Conservation (phyloP, 2,888 invertebrate species). For the Epirrita christyi region DNA sequence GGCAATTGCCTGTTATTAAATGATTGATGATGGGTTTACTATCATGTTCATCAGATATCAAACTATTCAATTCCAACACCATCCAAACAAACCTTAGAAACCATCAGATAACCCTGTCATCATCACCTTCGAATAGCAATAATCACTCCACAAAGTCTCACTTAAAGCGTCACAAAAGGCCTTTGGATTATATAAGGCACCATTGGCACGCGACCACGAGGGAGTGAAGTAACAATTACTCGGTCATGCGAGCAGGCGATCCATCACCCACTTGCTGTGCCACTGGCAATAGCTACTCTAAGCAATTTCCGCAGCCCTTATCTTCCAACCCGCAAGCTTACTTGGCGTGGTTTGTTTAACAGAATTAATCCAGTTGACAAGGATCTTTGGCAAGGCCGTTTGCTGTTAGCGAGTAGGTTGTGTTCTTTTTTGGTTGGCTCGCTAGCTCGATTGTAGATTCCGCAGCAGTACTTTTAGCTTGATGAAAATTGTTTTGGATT, state of each 20-base stretch:
- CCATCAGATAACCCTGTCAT: conserved; percentile 15
- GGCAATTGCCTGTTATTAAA: too few species aligned
- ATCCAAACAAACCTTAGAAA: too few species aligned
- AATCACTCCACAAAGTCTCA: conserved; percentile 45
- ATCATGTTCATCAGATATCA: too few species aligned
- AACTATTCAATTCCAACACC: too few species aligned
- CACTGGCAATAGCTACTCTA: conserved; percentile 74
- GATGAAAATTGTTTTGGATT: conserved; percentile 11
- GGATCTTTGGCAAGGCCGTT: conserved; percentile 60
- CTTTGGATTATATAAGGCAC: conserved; percentile 62
- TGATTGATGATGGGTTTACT: too few species aligned
- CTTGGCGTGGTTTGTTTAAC: conserved; percentile 75
- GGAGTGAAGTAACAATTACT: conserved; percentile 79
- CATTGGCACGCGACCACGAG: conserved; percentile 65
- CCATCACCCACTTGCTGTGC: conserved; percentile 78
- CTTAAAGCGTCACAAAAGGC: conserved; percentile 59
- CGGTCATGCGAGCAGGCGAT: conserved; percentile 79
- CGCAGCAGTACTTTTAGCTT: conserved; percentile 9
- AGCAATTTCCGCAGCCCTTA: conserved; percentile 81
- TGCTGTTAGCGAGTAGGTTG: conserved; percentile 15
- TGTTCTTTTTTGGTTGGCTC: conserved; percentile 21
- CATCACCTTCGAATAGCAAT: conserved; percentile 34
- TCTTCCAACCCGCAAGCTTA: conserved; percentile 70
- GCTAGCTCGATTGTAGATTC: conserved; percentile 6
- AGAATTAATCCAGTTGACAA: conserved; percentile 71